These are phyloP conservation scores for Papilio elwesi DNA, from an alignment of 2,888 invertebrate genomes.

Conservation along the genomic window DNA sequence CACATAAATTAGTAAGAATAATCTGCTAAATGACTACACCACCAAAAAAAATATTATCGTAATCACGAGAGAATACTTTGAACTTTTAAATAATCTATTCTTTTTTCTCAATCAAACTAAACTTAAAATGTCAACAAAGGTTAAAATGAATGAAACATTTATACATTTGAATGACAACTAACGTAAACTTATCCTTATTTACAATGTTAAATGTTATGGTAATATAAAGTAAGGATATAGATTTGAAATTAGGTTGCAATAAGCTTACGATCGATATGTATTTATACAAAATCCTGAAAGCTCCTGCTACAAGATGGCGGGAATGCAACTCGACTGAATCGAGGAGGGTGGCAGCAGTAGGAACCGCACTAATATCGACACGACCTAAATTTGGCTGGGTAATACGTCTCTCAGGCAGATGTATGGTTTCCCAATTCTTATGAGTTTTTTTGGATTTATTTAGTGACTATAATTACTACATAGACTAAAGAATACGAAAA, in stretches of 20 bases:
- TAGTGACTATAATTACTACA: slow-evolving; percentile 53
- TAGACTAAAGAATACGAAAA: slow-evolving; percentile 50
- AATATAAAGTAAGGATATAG: slow-evolving; percentile 52
- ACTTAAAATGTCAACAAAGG: slow-evolving; percentile 68
- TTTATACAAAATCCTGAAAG: slow-evolving; percentile 79
- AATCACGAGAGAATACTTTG: no score
- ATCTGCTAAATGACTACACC: neutral
- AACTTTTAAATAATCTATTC: no score
- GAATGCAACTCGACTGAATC: slow-evolving; percentile 68
- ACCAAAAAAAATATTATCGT: neutral
- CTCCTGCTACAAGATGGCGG: slow-evolving; percentile 81
- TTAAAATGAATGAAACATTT: slow-evolving; percentile 44
- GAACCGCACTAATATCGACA: slow-evolving; percentile 59
- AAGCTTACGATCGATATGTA: slow-evolving; percentile 76
- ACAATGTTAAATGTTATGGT: slow-evolving; percentile 7
- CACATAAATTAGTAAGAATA: slow-evolving; percentile 61
- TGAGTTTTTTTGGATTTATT: slow-evolving; percentile 64
- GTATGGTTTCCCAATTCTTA: slow-evolving; percentile 74
- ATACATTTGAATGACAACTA: slow-evolving; percentile 44
- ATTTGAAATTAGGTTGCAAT: slow-evolving; percentile 68
- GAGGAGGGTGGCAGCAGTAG: slow-evolving; percentile 56
- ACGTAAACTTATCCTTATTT: slow-evolving; percentile 33
- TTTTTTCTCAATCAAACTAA: slow-evolving; percentile 27
- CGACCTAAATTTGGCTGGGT: slow-evolving; percentile 73
- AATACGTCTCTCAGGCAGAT: slow-evolving; percentile 78